Conservation (phyloP, 2,113 vertebrate genomes). For the Etia nguti region DNA sequence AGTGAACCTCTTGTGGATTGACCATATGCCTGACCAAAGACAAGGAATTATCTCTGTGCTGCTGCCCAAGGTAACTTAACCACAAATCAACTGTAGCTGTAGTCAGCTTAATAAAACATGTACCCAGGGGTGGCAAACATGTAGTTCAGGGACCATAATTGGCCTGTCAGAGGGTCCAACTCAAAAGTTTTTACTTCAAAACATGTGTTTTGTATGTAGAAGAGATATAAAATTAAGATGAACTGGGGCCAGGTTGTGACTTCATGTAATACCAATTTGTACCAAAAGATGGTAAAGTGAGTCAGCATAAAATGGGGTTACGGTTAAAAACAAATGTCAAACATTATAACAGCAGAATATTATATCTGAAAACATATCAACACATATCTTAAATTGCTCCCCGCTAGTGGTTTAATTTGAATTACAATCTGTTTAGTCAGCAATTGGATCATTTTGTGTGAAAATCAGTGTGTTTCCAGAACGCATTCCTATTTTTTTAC, state of each 20-base stretch:
- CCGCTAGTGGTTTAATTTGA: neutral
- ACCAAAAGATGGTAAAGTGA: neutral
- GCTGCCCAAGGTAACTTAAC: conserved; percentile 6
- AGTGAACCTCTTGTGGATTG: conserved; percentile 7
- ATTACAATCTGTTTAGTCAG: neutral
- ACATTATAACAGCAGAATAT: neutral
- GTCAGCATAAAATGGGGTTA: neutral
- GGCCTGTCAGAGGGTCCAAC: neutral
- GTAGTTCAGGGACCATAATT: neutral
- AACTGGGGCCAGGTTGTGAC: neutral
- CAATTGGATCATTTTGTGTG: neutral
- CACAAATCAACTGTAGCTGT: neutral
- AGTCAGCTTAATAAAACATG: neutral
- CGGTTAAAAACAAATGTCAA: neutral
- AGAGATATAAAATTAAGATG: too few species aligned
- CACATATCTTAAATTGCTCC: neutral
- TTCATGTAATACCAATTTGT: neutral
- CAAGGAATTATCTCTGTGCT: neutral
- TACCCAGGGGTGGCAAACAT: neutral
- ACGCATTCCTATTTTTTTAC: neutral
- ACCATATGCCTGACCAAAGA: conserved; percentile 7
- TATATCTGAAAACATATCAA: neutral
- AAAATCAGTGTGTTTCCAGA: neutral
- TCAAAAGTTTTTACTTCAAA: too few species aligned
- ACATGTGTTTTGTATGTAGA: too few species aligned